Base-by-base conservation (phyloP, 1,140 invertebrate genomes). In the Aphaenogaster ashmeadi region DNA sequence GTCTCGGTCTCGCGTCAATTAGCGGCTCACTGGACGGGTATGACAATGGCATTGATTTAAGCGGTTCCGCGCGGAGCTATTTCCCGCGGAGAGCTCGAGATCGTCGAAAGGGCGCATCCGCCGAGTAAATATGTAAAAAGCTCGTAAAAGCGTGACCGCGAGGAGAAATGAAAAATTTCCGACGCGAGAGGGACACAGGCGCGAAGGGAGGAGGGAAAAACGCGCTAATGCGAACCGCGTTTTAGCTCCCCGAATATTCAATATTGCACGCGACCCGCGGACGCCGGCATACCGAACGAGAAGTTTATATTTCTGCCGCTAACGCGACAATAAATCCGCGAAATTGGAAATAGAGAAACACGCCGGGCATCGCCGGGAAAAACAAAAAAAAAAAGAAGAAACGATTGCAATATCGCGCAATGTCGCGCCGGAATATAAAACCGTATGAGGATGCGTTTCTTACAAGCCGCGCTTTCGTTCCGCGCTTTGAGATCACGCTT, bases 231-330 rank as follows among this genome's bases (percentile, higher is more conserved):
- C 72, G 66, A 54, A 47, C 58, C 52, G 85, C 84, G 84, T 87
- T 88, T 88, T 88, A 88, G 52, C 52, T 50, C 9, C 9, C 18
- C 81, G 44, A 88, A 87, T 87, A 88, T 88, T 88, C 72, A 88
- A 88, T 78, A 69, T 78, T 71, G 62, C 80, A 58, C 80, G 18
- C 44, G 36, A 52, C 52, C 52, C 71, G 52, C 52, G 38, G 38
- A 27, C 74, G 52, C 33, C 52, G 50, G 41, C 66, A 79, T 38
- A 54, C 58, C 80, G 84, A 69, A 87, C 52, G 81, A 75, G 71
- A 69, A 74, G 67, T 67, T 88, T 87, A 88, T 78, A 87, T 87
- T 87, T 79, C 75, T 27, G 75, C 27, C 71, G 44, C 15, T 54
- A 66, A 38, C 62, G 71, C 36, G 27, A 36, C 84, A 72, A 69